phyloP scores from a whole-genome alignment of 2,888 invertebrate genomes.

The Heliothis peltigera region DNA sequence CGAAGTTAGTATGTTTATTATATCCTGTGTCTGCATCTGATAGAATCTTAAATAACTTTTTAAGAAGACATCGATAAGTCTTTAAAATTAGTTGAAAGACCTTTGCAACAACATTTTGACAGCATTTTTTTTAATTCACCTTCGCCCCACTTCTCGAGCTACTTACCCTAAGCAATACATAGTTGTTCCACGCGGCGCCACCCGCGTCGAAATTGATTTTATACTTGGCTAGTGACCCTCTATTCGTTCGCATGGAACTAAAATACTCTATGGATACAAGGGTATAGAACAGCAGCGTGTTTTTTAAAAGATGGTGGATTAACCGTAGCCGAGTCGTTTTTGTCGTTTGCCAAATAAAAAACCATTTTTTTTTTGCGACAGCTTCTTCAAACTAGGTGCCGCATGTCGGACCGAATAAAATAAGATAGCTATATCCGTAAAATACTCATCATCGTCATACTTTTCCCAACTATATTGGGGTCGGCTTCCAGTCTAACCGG shows the following conservation, averaged over 20 bases:
- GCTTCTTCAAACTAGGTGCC: too few relatives aligned
- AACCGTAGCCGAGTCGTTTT: not conserved
- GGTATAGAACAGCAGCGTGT: slow-evolving; percentile 6
- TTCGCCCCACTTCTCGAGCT: not conserved
- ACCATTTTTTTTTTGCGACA: too few relatives aligned
- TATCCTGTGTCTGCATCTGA: too few relatives aligned
- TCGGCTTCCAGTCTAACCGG: too few relatives aligned
- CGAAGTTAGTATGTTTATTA: too few relatives aligned
- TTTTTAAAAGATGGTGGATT: slow-evolving; percentile 6
- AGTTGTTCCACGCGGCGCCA: slow-evolving; percentile 14
- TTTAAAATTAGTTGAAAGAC: too few relatives aligned
- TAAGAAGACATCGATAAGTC: too few relatives aligned
- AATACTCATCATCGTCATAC: too few relatives aligned
- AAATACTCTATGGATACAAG: slow-evolving; percentile 11
- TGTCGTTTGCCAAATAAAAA: not conserved
- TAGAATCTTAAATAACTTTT: too few relatives aligned
- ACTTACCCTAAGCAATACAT: not conserved
- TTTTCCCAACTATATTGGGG: too few relatives aligned
- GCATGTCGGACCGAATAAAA: too few relatives aligned
- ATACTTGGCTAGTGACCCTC: slow-evolving; percentile 36
- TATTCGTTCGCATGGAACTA: slow-evolving; percentile 25
- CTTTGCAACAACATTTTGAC: not conserved
- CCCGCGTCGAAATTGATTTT: slow-evolving; percentile 40
- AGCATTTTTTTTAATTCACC: not conserved
- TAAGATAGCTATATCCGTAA: too few relatives aligned